phyloP scores from a whole-genome alignment of 2,888 invertebrate genomes.

The Aphidoletes aphidimyza region DNA sequence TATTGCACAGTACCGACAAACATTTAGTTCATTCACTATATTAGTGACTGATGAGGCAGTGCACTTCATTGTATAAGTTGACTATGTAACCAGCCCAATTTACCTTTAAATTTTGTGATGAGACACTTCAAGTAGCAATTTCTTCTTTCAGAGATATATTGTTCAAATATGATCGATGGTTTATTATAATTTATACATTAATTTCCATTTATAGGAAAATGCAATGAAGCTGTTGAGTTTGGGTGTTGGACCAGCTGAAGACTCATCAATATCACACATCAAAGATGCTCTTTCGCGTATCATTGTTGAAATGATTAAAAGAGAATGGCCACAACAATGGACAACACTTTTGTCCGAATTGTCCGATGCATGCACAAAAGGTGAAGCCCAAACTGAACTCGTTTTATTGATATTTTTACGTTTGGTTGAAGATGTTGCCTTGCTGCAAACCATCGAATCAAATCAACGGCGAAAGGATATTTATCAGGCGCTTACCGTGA shows the following conservation, averaged over 20 bases:
- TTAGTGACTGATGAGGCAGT: too few species aligned
- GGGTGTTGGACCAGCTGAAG: slow-evolving; percentile 79
- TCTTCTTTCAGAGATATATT: too few species aligned
- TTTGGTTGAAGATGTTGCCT: slow-evolving; percentile 92
- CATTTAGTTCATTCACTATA: too few species aligned
- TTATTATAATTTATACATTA: too few species aligned
- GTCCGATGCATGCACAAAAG: slow-evolving; percentile 81
- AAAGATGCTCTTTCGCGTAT: slow-evolving; percentile 88
- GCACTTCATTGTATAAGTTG: too few species aligned
- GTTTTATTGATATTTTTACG: slow-evolving; percentile 89
- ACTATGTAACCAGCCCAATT: too few species aligned
- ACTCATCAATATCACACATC: slow-evolving; percentile 75
- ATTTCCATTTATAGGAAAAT: slow-evolving; percentile 72
- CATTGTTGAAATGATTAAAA: slow-evolving; percentile 96
- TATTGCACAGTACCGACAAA: too few species aligned
- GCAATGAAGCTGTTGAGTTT: slow-evolving; percentile 84
- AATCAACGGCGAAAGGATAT: slow-evolving; percentile 90
- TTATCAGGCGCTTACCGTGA: slow-evolving; percentile 86
- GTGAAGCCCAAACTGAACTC: slow-evolving; percentile 89
- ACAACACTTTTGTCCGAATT: slow-evolving; percentile 85
- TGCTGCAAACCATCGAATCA: slow-evolving; percentile 88
- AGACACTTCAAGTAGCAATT: too few species aligned
- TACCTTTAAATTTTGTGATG: too few species aligned
- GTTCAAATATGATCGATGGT: too few species aligned
- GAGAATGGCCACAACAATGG: slow-evolving; percentile 99